These are phyloP conservation scores for Leuciscus idus DNA, from an alignment of 2,113 vertebrate genomes.

Conservation along the genomic window DNA sequence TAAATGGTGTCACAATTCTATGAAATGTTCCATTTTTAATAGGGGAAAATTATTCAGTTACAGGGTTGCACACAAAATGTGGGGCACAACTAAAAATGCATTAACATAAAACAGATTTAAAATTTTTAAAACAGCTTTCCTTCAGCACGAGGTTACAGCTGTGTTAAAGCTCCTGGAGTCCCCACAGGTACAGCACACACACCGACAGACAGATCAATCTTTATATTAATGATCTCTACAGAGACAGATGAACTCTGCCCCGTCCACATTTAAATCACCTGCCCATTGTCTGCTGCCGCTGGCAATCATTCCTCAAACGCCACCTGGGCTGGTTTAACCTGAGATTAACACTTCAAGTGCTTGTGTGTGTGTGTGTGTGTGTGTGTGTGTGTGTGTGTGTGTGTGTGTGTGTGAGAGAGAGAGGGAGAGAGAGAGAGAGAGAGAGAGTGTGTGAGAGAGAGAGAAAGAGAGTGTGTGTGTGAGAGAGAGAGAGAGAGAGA, in stretches of 20 bases:
- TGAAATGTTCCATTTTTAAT: neutral
- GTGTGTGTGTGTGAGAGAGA: constrained; percentile 5
- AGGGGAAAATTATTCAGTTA: neutral
- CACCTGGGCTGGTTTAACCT: constrained; percentile 51
- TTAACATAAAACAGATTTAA: neutral
- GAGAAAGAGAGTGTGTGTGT: neutral
- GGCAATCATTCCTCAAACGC: constrained; percentile 55
- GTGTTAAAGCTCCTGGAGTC: constrained; percentile 31
- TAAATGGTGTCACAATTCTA: neutral
- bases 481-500: no score
- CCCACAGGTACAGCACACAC: constrained; percentile 34
- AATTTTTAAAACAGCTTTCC: neutral
- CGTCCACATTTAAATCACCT: constrained; percentile 51
- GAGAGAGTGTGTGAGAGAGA: no score
- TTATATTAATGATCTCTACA: constrained; percentile 56
- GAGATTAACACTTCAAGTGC: constrained; percentile 49
- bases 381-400: no score
- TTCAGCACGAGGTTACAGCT: neutral
- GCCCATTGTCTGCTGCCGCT: constrained; percentile 48
- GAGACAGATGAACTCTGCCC: constrained; percentile 47
- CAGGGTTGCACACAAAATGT: neutral
- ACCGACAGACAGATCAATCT: constrained; percentile 47
- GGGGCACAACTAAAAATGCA: neutral
- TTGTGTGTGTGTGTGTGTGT: constrained; percentile 8
- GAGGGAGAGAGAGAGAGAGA: no score